phyloP scores from a whole-genome alignment of 2,113 vertebrate species.

The Hirundichthys speculiger region DNA sequence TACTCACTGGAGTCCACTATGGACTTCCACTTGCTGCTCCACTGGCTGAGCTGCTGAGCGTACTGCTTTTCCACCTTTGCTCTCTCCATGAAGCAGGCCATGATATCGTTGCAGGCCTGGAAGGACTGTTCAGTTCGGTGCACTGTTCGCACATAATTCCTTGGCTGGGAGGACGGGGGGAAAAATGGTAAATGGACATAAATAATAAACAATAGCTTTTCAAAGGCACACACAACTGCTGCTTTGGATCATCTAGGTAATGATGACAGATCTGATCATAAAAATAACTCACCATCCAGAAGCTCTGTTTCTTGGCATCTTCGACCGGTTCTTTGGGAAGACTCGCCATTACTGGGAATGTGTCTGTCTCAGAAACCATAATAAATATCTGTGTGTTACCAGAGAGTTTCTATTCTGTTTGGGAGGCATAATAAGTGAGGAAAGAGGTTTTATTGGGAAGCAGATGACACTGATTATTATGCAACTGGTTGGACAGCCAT shows the following conservation, averaged over 20 bases:
- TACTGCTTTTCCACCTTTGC: slow-evolving; percentile 85
- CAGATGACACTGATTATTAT: slow-evolving; percentile 37
- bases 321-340: slow-evolving; percentile 67
- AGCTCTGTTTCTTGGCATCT: slow-evolving; percentile 76
- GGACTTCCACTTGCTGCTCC: slow-evolving; percentile 86
- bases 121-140: slow-evolving; percentile 80
- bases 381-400: slow-evolving; percentile 9
- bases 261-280: neutral
- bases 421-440: slow-evolving; percentile 22
- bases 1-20: slow-evolving; percentile 83
- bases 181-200: neutral
- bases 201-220: neutral
- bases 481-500: slow-evolving; percentile 42
- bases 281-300: slow-evolving; percentile 83
- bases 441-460: slow-evolving; percentile 34
- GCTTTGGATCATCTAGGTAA: neutral
- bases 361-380: slow-evolving; percentile 46
- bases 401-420: slow-evolving; percentile 48
- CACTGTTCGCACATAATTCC: slow-evolving; percentile 80
- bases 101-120: slow-evolving; percentile 83
- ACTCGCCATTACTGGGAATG: slow-evolving; percentile 64
- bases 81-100: slow-evolving; percentile 84
- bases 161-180: slow-evolving; percentile 70
- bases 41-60: slow-evolving; percentile 83
- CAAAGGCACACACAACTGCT: slow-evolving; percentile 4